Base-by-base conservation (phyloP, 2,113 vertebrate genomes). In the Phrynocephalus versicolor region DNA sequence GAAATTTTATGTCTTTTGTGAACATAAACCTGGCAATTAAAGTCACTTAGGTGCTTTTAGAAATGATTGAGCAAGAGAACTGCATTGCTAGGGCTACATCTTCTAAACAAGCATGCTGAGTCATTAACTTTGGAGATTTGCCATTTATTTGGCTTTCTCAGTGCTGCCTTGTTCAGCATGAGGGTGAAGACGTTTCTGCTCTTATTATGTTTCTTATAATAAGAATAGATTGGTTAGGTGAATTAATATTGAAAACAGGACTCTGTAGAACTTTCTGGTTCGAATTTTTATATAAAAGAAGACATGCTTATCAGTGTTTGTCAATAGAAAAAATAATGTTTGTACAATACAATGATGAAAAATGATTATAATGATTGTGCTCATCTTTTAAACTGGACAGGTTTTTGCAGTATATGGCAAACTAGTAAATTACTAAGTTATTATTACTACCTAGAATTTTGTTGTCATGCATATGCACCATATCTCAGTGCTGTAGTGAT, bases 91-190 rank as follows among this genome's bases (percentile, higher is more conserved):
- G 39, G 16, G 67, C 27, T 78, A 4, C 23, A 72, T 86, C 79
- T 71, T 91, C 78, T 78, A 88, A 85, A 1, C 10, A 45, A 21
- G 82, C 30, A 35, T 62, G 30, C 78, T 85, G 71, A 88, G 8
- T 62, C 84, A 37, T 9, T 67, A 82, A 19, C 13, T 60, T 71
- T 74, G 0, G 13, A 87, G 2, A 74, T 62, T 65, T 33, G 78
- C n/a, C 37, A 70, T 69, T 81, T 85, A 78, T 86, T n/a, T 85
- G 87, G 71, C 57, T 65, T 67, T 77, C 77, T 64, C 45, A 58
- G 55, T 7, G 35, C 23, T 55, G 30, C 39, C 45, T 85, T 45
- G 62, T 2, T 60, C 25, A 57, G 37, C 55, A 10, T 30, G 13
- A 60, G 37, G 76, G 27, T 55, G 13, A 33, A 5, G 12, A 41